Evolutionary conservation across 2,797 vertebrate genomes (phyloP), one percentile per base, ranked within the genome.

Genomic region (Sebastes elongatus): DNA sequence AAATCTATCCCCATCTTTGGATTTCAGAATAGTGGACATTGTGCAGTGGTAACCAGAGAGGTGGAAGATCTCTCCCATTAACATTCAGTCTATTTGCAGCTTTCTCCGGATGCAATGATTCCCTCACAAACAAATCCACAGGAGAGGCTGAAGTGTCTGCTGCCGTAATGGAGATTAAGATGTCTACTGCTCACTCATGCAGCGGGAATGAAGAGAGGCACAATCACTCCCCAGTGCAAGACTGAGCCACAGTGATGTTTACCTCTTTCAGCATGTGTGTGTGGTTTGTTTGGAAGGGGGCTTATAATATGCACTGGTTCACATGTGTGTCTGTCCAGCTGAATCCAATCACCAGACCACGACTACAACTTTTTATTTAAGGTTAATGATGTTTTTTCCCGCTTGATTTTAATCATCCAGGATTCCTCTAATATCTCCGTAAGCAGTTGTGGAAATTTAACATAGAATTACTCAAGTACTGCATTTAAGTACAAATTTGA

Each of bases 151-250:
- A 81, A 74, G 80, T 77, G 83, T 90, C 86, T 78, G 79, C 80
- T 20, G 80, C 62, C 3, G 22, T 84, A 80, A 90, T 82, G 75
- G 85, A 91, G 93, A 92, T 93, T 86, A 91, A 93, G 88, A 94
- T 88, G 89, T 92, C 86, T 93, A 86, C 78, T 52, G 56, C 69
- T 89, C 85, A 66, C 68, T 89, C 88, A 87, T 82, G 91, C 87
- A 89, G 84, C 76, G 70, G 56, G 82, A 88, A 78, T 64, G 76
- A 83, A 64, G 65, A 64, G 66, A 74, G 61, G 42, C 55, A 74
- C 60, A 82, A 71, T 76, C 80, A 81, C 67, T 59, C 77, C 77
- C 56, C 27, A 25, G 49, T 7, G 46, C 33, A 74, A 28, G 22
- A 74, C 2, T 32, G 66, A 72, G 78, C 70, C 42, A 65, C 52